Evolutionary conservation across 2,113 vertebrate genomes (phyloP).

Genomic region (Damaliscus lunatus): DNA sequence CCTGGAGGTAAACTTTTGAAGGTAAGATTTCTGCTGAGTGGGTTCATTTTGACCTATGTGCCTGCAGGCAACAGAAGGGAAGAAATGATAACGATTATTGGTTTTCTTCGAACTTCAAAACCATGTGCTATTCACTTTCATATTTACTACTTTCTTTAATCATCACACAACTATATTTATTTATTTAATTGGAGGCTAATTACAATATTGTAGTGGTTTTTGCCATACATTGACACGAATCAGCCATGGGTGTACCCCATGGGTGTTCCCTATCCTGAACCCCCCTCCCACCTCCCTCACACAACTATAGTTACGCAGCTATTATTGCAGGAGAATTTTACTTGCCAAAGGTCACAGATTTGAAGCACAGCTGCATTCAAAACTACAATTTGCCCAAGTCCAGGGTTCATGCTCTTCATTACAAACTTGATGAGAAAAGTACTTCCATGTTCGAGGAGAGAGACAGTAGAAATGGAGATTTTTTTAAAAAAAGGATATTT

Average conservation of each 20-base stretch:
- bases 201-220: neutral
- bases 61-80: neutral
- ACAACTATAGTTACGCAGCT: neutral
- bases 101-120: conserved; percentile 32
- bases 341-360: neutral
- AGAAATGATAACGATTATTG: neutral
- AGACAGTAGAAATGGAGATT: neutral
- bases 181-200: neutral
- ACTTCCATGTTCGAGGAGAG: neutral
- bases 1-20: neutral
- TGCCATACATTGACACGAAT: neutral
- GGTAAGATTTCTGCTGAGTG: neutral
- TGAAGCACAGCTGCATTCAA: neutral
- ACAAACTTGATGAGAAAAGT: neutral
- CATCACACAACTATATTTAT: neutral
- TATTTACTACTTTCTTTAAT: conserved; percentile 4
- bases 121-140: neutral
- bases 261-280: neutral
- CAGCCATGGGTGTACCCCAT: neutral
- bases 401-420: neutral
- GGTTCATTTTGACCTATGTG: neutral
- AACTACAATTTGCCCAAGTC: neutral
- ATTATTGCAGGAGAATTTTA: neutral
- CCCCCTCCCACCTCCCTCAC: neutral
- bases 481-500: neutral